Evolutionary conservation across 2,797 vertebrate genomes (phyloP), one percentile per base, ranked within the genome.

Genomic region (Aulostomus chinensis): DNA sequence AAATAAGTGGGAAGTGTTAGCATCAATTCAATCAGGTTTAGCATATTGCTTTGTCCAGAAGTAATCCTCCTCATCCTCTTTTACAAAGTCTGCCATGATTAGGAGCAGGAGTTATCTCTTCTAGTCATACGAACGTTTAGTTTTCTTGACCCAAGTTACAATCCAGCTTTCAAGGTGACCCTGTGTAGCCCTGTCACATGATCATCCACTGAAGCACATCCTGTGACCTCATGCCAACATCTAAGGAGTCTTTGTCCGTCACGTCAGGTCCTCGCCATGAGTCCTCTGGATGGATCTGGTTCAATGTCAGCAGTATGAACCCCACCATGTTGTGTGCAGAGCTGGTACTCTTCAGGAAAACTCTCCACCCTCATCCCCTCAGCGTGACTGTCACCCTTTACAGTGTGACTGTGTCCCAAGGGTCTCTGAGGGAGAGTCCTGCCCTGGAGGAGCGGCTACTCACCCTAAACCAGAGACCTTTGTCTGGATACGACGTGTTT

Each of bases 401-500:
- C 63, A 73, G 78, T 5, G 61, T 83, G 22, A 46, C 60, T 1
- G 36, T 16, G 1, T 48, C 52, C 15, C 55, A 10, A 7, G 72
- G 74, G 2, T 52, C 62, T n/a, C 43, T 80, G 42, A 69, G 29
- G 5, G 58, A 77, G 20, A 65, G 76, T 9, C 37, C 48, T 0
- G 50, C 73, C 14, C 70, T 90, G 0, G 81, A 86, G 21, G 82
- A 90, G 58, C 85, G 85, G 30, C 55, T 58, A 30, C 56, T 90
- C 53, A 59, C 20, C 7, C 73, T 89, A 71, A 73, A 89, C 67
- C 77, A 82, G 60, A 47, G 76, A 5, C 68, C 79, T 2, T 30
- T 69, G 0, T 89, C 86, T 8, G 89, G 89, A 17, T 92, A 89
- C 7, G 90, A 91, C 1, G 76, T 87, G 28, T 92, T 91, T 10